Base-by-base conservation (phyloP, 2,797 vertebrate genomes). In the Poeciliopsis infans region DNA sequence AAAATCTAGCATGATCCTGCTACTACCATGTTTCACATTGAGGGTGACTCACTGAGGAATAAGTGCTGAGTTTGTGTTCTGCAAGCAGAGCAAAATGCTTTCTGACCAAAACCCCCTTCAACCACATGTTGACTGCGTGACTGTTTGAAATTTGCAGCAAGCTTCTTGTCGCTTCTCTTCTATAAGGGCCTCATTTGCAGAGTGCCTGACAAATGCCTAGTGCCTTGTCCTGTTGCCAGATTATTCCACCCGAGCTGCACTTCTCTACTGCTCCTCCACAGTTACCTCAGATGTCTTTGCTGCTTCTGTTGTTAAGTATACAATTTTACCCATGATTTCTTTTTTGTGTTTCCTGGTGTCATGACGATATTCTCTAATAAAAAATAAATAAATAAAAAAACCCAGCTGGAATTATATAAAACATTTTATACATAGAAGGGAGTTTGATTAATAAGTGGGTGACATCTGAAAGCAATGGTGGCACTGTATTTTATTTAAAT, bases 71-170 rank as follows among this genome's bases (percentile, higher is more conserved):
- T 33, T 36, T 23, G 33, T 11, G 15, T 20, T 39, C 28, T 66
- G 18, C 7, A 36, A 39, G 84, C 91, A 61, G 15, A 61, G 28
- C 59, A 33, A 61, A 61, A 33, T 33, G 59, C 39, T 39, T 36
- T 66, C 33, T 66, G 61, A 66, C 61, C 31, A 66, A 20, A 64
- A 66, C 16, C 16, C 33, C 33, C 33, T 66, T 66, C 18, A 4
- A 39, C 33, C 61, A 66, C 61, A 36, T 39, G 61, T 20, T 20
- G 15, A 64, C 5, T 36, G 16, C 2, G 16, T 18, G 28, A 16
- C 33, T 53, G 20, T 51, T 51, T 1, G 51, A 53, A 25, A 23
- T 25, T 53, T 53, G 51, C 1, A 23, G 23, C 16, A 39, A 66
- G 20, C 61, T 36, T 66, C 16, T 53, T 25, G 23, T 53, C 0